These are phyloP conservation scores for Drosophila nr. perissopoda DNA, from an alignment of 2,888 invertebrate genomes.

Conservation along the genomic window DNA sequence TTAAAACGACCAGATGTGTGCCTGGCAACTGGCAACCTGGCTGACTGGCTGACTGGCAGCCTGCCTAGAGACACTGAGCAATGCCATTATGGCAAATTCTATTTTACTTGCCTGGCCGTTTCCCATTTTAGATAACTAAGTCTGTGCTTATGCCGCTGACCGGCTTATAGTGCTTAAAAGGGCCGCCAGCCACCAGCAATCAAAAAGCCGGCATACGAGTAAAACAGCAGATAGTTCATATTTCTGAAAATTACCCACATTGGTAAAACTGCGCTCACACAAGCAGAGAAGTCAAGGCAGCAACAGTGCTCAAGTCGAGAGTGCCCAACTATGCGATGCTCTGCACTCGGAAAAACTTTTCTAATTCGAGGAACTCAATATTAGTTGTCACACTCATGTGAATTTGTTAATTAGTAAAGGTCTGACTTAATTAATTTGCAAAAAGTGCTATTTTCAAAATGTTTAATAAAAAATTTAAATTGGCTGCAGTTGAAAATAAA, in stretches of 20 bases:
- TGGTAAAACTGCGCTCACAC: slow-evolving; percentile 12
- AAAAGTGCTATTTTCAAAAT: neutral
- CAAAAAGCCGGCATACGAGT: slow-evolving; percentile 45
- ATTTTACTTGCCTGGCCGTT: slow-evolving; percentile 39
- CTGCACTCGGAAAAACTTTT: neutral
- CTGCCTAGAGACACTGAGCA: slow-evolving; percentile 1
- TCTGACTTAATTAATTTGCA: neutral
- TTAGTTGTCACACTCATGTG: neutral
- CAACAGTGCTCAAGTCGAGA: neutral
- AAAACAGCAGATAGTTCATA: slow-evolving; percentile 42
- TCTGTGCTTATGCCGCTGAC: slow-evolving; percentile 16
- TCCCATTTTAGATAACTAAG: slow-evolving; percentile 39
- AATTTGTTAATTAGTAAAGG: neutral
- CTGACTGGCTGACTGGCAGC: neutral
- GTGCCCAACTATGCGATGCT: neutral
- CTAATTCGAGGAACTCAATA: neutral
- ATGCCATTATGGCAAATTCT: slow-evolving; percentile 38
- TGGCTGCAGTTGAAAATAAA: neutral
- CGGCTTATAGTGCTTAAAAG: slow-evolving; percentile 48
- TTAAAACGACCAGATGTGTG: slow-evolving; percentile 57
- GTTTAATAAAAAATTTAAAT: neutral
- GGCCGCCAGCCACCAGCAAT: slow-evolving; percentile 43
- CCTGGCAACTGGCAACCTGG: neutral
- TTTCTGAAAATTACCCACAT: slow-evolving; percentile 64
- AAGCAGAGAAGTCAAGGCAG: slow-evolving; percentile 5